Base-by-base conservation (phyloP, 2,797 vertebrate species). In the Limosa lapponica region DNA sequence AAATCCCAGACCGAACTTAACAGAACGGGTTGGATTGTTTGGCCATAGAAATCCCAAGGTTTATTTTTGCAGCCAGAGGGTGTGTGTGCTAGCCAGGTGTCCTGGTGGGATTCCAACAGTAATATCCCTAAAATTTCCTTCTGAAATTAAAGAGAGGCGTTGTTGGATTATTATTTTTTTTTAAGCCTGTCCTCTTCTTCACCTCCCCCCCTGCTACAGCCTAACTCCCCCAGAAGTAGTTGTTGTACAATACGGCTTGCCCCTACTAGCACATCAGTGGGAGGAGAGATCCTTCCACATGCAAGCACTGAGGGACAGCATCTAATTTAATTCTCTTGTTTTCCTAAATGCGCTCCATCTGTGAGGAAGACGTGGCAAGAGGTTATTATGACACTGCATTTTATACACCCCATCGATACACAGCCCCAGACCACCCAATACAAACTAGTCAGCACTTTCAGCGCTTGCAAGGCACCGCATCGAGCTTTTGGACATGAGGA, bases 81-180 rank as follows among this genome's bases (percentile, higher is more conserved):
- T 11, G 81, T 59, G 37, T 18, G 34, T 0, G 1, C 16, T 18
- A 4, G 16, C 83, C 92, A 90, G 94, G 92, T 93, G 90, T 92
- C 89, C 86, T 93, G 89, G 77, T 86, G 86, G 48, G 37, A 83
- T 81, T 88, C 86, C 92, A 93, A 32, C 30, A 43, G n/a, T 24
- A 44, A 55, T 36, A 82, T 49, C 74, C 82, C 52, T 4, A 36
- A 36, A 64, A 78, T 46, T 37, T 58, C 57, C 66, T 10, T 5
- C 49, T 69, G 83, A 41, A 87, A 79, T 75, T 30, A 69, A 84
- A 77, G 67, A 11, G 49, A 34, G 44, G 55, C 24, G n/a, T n/a
- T 22, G 51, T 6, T 48, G 44, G 34, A 22, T 5, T 52, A 28
- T 41, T 39, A 18, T 46, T 46, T 71, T 52, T n/a, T 44, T 32